phyloP scores from a whole-genome alignment of 23 tunicate genomes.

The Styela clava region DNA sequence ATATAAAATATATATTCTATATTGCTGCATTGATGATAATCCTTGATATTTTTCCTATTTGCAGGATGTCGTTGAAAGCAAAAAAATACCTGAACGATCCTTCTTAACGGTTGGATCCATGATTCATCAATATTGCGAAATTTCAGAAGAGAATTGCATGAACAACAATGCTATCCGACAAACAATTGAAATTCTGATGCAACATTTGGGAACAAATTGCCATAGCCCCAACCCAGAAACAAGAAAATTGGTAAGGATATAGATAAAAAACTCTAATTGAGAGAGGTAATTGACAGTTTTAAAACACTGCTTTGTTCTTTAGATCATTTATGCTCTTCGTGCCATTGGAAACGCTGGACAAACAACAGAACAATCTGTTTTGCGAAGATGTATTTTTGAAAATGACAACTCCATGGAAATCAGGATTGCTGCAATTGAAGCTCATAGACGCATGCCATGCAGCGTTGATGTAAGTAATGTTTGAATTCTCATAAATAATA shows the following conservation, averaged over 20 bases:
- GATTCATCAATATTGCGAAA: conserved; percentile 56
- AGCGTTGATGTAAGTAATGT: conserved; percentile 52
- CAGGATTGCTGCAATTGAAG: conserved; percentile 70
- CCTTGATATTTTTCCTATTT: too few species aligned
- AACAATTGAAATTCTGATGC: conserved; percentile 43
- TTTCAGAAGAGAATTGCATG: conserved; percentile 44
- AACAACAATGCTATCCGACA: conserved; percentile 30
- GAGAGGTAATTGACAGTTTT: not conserved
- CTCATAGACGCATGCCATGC: conserved; percentile 87
- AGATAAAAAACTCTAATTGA: too few species aligned
- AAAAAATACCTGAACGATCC: conserved; percentile 38
- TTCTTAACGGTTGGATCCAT: conserved; percentile 69
- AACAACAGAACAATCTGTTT: conserved; percentile 21
- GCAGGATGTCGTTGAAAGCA: conserved; percentile 45
- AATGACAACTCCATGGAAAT: conserved; percentile 70
- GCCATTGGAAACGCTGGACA: conserved; percentile 90
- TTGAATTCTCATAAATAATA: too few species aligned
- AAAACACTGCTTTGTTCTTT: not conserved
- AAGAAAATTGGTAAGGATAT: conserved; percentile 55
- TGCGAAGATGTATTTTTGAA: conserved; percentile 53
- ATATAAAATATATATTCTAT: too few species aligned
- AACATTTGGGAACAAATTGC: conserved; percentile 80
- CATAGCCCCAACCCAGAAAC: conserved; percentile 44
- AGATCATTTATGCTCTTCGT: conserved; percentile 14
- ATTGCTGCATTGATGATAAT: too few species aligned